phyloP scores from a whole-genome alignment of 2,888 invertebrate genomes.

The Lacanobia wlatinum region DNA sequence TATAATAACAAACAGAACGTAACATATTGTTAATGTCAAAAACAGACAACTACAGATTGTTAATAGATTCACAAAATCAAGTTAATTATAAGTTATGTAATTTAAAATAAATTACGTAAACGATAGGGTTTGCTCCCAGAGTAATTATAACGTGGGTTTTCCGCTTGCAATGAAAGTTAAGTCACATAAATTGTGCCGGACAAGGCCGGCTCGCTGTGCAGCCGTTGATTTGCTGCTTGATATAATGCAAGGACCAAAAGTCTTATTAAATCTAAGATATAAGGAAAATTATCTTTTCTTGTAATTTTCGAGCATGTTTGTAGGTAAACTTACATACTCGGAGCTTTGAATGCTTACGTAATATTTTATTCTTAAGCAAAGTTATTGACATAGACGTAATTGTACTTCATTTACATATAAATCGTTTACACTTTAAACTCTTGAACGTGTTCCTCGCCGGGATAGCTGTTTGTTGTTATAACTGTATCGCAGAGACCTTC shows the following conservation, averaged over 20 bases:
- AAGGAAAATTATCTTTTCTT: background rate
- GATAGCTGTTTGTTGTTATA: constrained; percentile 47
- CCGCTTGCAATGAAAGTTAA: constrained; percentile 34
- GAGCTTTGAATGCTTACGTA: constrained; percentile 1
- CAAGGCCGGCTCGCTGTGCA: constrained; percentile 1
- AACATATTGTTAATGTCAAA: constrained; percentile 1
- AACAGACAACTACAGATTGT: background rate
- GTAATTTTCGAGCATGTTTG: background rate
- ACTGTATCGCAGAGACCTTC: constrained; percentile 45
- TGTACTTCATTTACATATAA: constrained; percentile 52
- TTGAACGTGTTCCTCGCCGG: constrained; percentile 34
- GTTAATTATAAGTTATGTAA: background rate
- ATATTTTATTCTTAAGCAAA: constrained; percentile 11
- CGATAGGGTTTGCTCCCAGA: constrained; percentile 11
- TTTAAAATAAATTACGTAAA: constrained; percentile 21
- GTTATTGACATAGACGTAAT: constrained; percentile 31
- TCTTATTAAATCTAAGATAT: constrained; percentile 1
- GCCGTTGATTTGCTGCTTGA: constrained; percentile 14
- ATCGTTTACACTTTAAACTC: constrained; percentile 48
- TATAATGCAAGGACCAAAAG: constrained; percentile 1
- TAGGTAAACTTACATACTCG: background rate
- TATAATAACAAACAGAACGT: background rate
- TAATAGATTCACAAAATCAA: background rate
- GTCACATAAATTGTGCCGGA: constrained; percentile 35
- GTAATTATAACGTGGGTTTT: constrained; percentile 29